Conservation (phyloP, 2,113 vertebrate genomes). For the Chloebia gouldiae region DNA sequence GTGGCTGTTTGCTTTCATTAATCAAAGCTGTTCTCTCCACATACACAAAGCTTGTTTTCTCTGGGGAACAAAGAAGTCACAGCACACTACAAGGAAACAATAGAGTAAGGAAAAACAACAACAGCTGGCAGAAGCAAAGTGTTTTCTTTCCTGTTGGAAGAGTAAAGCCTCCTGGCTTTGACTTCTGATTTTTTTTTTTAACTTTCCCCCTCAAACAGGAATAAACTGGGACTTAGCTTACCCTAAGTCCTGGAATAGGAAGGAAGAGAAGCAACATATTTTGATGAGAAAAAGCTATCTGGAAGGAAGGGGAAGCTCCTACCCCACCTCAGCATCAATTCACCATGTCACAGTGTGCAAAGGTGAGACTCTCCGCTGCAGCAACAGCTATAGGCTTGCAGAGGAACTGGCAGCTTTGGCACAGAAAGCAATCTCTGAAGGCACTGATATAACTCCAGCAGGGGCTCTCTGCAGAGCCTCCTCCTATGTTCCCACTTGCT, state of each 20-base stretch:
- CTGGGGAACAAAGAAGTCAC: slow-evolving; percentile 25
- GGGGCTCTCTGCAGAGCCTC: neutral
- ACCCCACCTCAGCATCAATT: neutral
- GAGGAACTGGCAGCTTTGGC: neutral
- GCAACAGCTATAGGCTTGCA: neutral
- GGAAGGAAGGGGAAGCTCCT: neutral
- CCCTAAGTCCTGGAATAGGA: neutral
- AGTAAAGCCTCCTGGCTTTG: slow-evolving; percentile 19
- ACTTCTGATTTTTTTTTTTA: neutral
- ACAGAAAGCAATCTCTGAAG: neutral
- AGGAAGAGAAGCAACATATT: neutral
- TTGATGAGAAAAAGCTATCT: neutral
- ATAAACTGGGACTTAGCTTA: neutral
- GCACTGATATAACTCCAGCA: neutral
- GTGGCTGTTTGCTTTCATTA: slow-evolving; percentile 44
- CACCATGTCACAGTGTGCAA: neutral
- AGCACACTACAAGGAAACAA: slow-evolving; percentile 41
- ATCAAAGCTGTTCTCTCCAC: slow-evolving; percentile 21
- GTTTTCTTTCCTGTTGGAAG: slow-evolving; percentile 55
- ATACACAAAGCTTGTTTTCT: slow-evolving; percentile 47
- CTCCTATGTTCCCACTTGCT: neutral
- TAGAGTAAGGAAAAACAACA: slow-evolving; percentile 51
- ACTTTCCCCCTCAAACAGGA: neutral
- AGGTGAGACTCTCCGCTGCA: neutral
- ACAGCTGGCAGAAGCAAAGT: slow-evolving; percentile 45